Evolutionary conservation across 2,888 invertebrate species (phyloP).

Genomic region (Drosophila neoperkinsi): DNA sequence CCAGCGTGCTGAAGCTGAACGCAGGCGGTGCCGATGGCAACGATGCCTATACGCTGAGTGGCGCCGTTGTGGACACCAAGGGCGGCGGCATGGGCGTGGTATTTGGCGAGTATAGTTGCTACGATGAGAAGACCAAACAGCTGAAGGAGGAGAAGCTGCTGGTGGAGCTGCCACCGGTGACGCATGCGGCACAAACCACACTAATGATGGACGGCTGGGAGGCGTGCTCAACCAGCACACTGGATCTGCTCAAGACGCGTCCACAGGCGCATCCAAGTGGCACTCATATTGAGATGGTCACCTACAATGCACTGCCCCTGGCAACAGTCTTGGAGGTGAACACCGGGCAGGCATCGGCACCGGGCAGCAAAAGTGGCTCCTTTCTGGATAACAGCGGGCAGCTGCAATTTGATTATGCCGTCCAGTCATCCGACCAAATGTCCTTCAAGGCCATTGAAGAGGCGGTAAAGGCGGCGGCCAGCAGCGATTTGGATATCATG

Average conservation of each 20-base stretch:
- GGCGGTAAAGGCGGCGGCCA: slow-evolving; percentile 72
- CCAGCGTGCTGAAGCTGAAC: slow-evolving; percentile 82
- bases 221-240: slow-evolving; percentile 77
- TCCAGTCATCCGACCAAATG: slow-evolving; percentile 81
- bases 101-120: slow-evolving; percentile 89
- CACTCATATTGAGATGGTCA: slow-evolving; percentile 71
- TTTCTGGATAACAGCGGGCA: slow-evolving; percentile 66
- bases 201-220: slow-evolving; percentile 75
- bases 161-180: slow-evolving; percentile 86
- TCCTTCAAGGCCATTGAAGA: slow-evolving; percentile 83
- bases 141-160: slow-evolving; percentile 87
- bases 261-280: slow-evolving; percentile 23
- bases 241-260: slow-evolving; percentile 83
- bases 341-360: slow-evolving; percentile 29
- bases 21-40: slow-evolving; percentile 58
- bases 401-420: slow-evolving; percentile 79
- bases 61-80: slow-evolving; percentile 65
- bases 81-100: slow-evolving; percentile 72
- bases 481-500: slow-evolving; percentile 63
- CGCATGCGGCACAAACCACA: slow-evolving; percentile 52
- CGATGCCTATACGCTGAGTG: slow-evolving; percentile 68
- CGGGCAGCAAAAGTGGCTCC: slow-evolving; percentile 77
- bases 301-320: slow-evolving; percentile 68
- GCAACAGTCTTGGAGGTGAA: slow-evolving; percentile 59
- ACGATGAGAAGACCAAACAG: slow-evolving; percentile 87